phyloP scores from a whole-genome alignment of 2,113 vertebrate species.

The Pithys albifrons region DNA sequence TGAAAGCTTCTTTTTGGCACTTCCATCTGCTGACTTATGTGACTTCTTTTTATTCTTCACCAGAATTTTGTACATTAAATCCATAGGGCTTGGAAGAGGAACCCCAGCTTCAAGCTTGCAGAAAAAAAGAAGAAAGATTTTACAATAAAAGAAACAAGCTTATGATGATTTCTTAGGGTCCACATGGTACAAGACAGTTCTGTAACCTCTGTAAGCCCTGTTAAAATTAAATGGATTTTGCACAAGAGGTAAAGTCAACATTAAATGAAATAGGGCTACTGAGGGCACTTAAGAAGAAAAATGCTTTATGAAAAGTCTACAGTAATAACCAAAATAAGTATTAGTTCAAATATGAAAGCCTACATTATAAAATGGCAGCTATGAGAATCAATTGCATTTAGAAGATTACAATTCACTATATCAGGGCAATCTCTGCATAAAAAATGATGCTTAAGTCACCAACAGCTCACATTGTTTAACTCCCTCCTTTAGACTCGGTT shows the following conservation, averaged over 20 bases:
- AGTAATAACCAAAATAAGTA: neutral
- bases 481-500: neutral
- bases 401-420: neutral
- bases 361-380: neutral
- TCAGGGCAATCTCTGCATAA: neutral
- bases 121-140: neutral
- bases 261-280: neutral
- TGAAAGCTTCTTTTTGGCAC: constrained; percentile 90
- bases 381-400: neutral
- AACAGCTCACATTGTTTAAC: neutral
- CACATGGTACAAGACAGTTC: neutral
- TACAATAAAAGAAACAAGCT: neutral
- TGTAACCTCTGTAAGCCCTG: neutral
- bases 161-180: neutral
- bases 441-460: neutral
- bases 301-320: neutral
- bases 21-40: constrained; percentile 87
- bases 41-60: constrained; percentile 99
- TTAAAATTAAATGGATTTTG: constrained; percentile 11
- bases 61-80: constrained; percentile 95
- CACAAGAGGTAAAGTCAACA: neutral
- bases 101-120: constrained; percentile 87
- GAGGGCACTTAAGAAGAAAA: neutral
- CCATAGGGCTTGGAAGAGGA: constrained; percentile 92
- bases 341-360: neutral